Conservation (phyloP, 37 sponge, comb jelly and placozoan species). For the Halichondria panicea region DNA sequence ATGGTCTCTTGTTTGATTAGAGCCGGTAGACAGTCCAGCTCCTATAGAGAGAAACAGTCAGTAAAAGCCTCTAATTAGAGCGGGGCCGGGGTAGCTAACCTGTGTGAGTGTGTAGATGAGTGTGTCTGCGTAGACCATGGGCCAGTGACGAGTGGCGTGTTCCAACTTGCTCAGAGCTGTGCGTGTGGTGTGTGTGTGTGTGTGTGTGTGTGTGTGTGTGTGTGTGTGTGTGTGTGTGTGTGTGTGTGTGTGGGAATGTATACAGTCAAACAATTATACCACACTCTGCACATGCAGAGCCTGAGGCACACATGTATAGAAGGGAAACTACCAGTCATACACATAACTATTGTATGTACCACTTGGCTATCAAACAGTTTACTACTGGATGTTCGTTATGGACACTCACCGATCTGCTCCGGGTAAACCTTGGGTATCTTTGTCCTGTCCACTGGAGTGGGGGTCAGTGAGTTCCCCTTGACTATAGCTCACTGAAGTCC, state of each 20-base stretch:
- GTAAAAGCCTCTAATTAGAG: background rate
- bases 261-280: background rate
- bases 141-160: constrained; percentile 75
- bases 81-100: constrained; percentile 54
- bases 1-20: constrained; percentile 22
- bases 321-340: too few relatives aligned
- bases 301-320: too few relatives aligned
- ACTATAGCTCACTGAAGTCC: constrained; percentile 87
- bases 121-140: constrained; percentile 74
- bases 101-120: constrained; percentile 62
- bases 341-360: too few relatives aligned
- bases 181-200: too few relatives aligned
- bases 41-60: constrained; percentile 18
- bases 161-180: constrained; percentile 66
- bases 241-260: too few relatives aligned
- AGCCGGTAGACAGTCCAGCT: constrained; percentile 60
- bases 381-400: too few relatives aligned
- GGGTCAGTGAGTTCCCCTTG: constrained; percentile 35
- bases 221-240: too few relatives aligned
- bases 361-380: too few relatives aligned
- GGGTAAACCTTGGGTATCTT: constrained; percentile 49
- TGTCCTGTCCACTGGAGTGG: constrained; percentile 62
- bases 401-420: constrained; percentile 52
- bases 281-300: background rate
- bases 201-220: too few relatives aligned